phyloP scores from a whole-genome alignment of 2,113 vertebrate species.

The Lophius piscatorius region DNA sequence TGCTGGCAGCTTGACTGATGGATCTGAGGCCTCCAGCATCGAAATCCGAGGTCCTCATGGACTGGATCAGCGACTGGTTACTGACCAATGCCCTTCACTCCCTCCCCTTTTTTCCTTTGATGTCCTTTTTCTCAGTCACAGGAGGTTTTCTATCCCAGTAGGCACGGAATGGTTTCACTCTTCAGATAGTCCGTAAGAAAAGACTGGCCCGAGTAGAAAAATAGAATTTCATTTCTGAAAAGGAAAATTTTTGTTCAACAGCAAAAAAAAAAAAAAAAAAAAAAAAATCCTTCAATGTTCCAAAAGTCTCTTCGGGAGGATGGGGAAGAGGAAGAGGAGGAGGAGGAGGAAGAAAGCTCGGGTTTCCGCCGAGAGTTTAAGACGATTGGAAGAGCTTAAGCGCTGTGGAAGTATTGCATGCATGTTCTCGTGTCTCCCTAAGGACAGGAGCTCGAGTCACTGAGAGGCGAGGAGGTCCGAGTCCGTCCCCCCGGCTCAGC shows the following conservation, averaged over 20 bases:
- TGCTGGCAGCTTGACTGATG: background rate
- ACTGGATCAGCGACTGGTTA: constrained; percentile 11
- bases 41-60: constrained; percentile 26
- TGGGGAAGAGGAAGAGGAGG: constrained; percentile 22
- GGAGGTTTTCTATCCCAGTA: constrained; percentile 62
- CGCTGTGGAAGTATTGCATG: constrained; percentile 71
- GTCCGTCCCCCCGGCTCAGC: background rate
- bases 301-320: constrained; percentile 31
- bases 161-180: constrained; percentile 78
- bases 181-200: constrained; percentile 71
- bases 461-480: constrained; percentile 37
- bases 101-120: constrained; percentile 47
- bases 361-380: constrained; percentile 43
- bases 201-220: constrained; percentile 80
- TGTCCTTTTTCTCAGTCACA: constrained; percentile 39
- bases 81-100: constrained; percentile 53
- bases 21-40: constrained; percentile 3
- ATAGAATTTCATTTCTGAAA: constrained; percentile 78
- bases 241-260: no score
- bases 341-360: constrained; percentile 19
- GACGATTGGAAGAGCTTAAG: constrained; percentile 45
- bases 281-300: constrained; percentile 72
- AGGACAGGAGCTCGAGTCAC: no score
- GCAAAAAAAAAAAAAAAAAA: constrained; percentile 53
- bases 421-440: constrained; percentile 29